Percentiles rank a stretch among this genome's conserved stretches.
Evolutionary conservation across 2,797 vertebrate genomes (phyloP).

Genomic region (Pseudochromis fuscus): DNA sequence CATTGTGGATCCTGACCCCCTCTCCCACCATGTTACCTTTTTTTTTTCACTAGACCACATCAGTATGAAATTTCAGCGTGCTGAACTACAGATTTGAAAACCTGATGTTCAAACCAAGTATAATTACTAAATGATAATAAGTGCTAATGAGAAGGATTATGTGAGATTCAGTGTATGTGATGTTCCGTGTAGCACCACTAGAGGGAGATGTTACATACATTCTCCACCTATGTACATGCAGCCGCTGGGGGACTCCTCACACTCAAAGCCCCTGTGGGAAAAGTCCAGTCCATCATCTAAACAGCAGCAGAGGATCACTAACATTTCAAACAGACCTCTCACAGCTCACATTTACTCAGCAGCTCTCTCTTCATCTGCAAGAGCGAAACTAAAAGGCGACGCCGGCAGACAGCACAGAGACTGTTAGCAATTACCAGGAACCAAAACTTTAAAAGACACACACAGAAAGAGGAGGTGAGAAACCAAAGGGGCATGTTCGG

Average conservation of each 20-base stretch:
- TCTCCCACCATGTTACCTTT: not conserved
- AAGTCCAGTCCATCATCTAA: not conserved
- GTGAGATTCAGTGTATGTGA: not conserved
- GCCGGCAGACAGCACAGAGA: not conserved
- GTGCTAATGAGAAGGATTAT: not conserved
- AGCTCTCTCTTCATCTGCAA: not conserved
- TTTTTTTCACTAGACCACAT: too few relatives aligned
- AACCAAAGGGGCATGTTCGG: not conserved
- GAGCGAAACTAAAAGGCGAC: constrained; percentile 46
- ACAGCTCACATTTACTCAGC: constrained; percentile 16
- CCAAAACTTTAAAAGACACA: constrained; percentile 47
- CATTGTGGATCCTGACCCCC: not conserved
- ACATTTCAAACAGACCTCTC: constrained; percentile 10
- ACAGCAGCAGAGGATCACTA: constrained; percentile 1
- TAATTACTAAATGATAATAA: not conserved
- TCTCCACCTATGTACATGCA: not conserved
- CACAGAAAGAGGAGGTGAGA: constrained; percentile 33
- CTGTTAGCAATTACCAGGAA: constrained; percentile 42
- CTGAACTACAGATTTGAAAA: not conserved
- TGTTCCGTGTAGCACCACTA: constrained; percentile 42
- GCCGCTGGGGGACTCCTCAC: not conserved
- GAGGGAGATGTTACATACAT: constrained; percentile 37
- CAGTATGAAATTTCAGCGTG: not conserved
- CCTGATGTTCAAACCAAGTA: not conserved
- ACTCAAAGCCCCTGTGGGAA: not conserved